phyloP scores from a whole-genome alignment of 2,888 invertebrate genomes.

The Amblyjoppa fuscipennis region DNA sequence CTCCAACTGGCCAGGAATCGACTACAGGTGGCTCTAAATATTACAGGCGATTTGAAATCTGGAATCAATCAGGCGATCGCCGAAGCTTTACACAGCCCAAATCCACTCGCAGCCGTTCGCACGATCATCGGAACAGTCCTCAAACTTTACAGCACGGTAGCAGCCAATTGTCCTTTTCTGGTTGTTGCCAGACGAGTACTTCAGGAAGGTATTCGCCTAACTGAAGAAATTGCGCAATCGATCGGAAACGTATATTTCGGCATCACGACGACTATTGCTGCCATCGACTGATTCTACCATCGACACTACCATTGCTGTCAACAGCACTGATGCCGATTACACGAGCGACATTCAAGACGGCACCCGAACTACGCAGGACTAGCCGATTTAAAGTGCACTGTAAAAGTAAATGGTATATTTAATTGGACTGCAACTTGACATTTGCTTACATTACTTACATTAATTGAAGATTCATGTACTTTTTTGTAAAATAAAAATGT shows the following conservation, averaged over 20 bases:
- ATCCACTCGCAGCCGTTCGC: conserved; percentile 66
- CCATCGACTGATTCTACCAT: neutral
- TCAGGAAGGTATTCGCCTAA: conserved; percentile 71
- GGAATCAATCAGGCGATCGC: conserved; percentile 68
- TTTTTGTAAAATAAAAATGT: no score
- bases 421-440: neutral
- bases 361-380: neutral
- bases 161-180: conserved; percentile 71
- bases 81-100: conserved; percentile 63
- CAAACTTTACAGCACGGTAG: conserved; percentile 66
- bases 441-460: no score
- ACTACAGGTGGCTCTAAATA: conserved; percentile 61
- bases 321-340: no score
- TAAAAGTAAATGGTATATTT: neutral
- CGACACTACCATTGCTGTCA: neutral
- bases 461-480: no score
- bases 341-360: no score
- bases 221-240: conserved; percentile 67
- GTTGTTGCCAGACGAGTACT: conserved; percentile 68
- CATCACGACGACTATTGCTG: neutral
- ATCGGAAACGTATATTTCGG: conserved; percentile 69
- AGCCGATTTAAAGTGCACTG: neutral
- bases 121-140: conserved; percentile 67
- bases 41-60: conserved; percentile 60
- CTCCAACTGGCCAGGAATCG: conserved; percentile 66